Conservation (phyloP, 2,888 invertebrate genomes). For the Andrena marginata region DNA sequence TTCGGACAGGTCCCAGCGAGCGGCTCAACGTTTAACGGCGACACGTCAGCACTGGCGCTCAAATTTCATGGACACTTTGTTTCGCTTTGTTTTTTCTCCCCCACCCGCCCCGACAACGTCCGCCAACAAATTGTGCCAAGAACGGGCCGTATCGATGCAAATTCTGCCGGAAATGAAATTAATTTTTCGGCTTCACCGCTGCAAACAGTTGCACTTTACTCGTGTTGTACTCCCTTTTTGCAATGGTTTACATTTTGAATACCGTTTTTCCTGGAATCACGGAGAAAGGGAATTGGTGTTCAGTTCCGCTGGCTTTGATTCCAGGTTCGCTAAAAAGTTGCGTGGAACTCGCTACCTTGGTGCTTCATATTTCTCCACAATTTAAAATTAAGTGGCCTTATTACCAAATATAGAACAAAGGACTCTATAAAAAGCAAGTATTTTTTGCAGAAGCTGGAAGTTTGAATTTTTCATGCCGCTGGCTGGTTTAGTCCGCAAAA, state of each 20-base stretch:
- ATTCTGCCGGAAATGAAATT: background rate
- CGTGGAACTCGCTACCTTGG: background rate
- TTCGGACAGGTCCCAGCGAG: slow-evolving; percentile 41
- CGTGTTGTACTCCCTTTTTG: background rate
- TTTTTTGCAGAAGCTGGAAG: no score
- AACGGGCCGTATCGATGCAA: background rate
- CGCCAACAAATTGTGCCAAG: slow-evolving; percentile 18
- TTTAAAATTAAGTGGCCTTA: no score
- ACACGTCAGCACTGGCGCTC: slow-evolving; percentile 41
- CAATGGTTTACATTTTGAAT: background rate
- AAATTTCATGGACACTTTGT: slow-evolving; percentile 49
- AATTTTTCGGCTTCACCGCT: background rate
- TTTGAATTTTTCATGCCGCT: no score
- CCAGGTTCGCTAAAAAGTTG: background rate
- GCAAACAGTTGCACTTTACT: background rate
- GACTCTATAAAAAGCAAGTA: no score
- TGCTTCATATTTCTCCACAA: background rate
- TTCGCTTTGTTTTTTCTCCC: slow-evolving; percentile 4
- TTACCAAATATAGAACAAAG: no score
- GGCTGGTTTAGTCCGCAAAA: no score
- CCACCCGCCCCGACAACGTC: background rate
- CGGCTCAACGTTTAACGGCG: slow-evolving; percentile 51
- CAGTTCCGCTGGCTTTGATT: background rate
- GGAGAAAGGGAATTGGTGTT: background rate
- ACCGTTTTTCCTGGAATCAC: background rate